Evolutionary conservation across 2,113 vertebrate species (phyloP).

Genomic region (Apodemus sylvaticus): DNA sequence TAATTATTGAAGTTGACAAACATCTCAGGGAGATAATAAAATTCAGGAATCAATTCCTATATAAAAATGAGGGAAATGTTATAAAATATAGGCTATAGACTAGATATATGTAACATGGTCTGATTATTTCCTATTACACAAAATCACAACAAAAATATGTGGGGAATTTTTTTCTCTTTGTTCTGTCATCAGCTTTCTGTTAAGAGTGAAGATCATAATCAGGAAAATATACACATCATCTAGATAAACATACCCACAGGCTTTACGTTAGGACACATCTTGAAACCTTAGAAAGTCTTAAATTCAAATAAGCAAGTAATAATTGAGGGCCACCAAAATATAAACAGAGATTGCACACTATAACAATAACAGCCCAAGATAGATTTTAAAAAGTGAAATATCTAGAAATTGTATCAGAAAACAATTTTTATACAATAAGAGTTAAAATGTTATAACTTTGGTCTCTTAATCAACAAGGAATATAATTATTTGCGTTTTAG

Average conservation of each 20-base stretch:
- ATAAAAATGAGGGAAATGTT: slow-evolving; percentile 81
- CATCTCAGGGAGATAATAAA: slow-evolving; percentile 99
- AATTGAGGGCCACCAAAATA: slow-evolving; percentile 18
- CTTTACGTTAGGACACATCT: slow-evolving; percentile 9
- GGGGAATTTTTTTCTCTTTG: neutral
- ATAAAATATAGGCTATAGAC: slow-evolving; percentile 59
- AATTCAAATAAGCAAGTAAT: slow-evolving; percentile 8
- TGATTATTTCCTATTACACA: slow-evolving; percentile 29
- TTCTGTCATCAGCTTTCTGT: neutral
- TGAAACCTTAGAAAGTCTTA: slow-evolving; percentile 13
- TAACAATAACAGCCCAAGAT: neutral
- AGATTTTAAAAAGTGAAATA: neutral
- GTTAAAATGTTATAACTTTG: slow-evolving; percentile 28
- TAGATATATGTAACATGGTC: slow-evolving; percentile 6
- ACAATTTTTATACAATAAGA: slow-evolving; percentile 5
- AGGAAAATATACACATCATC: slow-evolving; percentile 34
- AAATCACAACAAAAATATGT: slow-evolving; percentile 14
- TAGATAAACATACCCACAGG: neutral
- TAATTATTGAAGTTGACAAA: slow-evolving; percentile 98
- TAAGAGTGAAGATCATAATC: neutral
- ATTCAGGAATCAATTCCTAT: slow-evolving; percentile 99
- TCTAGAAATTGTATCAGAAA: slow-evolving; percentile 2
- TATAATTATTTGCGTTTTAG: slow-evolving; percentile 3
- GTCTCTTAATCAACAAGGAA: neutral
- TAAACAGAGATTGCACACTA: slow-evolving; percentile 8